Evolutionary conservation across 2,888 invertebrate species (phyloP).

Genomic region (Pterostichus madidus): DNA sequence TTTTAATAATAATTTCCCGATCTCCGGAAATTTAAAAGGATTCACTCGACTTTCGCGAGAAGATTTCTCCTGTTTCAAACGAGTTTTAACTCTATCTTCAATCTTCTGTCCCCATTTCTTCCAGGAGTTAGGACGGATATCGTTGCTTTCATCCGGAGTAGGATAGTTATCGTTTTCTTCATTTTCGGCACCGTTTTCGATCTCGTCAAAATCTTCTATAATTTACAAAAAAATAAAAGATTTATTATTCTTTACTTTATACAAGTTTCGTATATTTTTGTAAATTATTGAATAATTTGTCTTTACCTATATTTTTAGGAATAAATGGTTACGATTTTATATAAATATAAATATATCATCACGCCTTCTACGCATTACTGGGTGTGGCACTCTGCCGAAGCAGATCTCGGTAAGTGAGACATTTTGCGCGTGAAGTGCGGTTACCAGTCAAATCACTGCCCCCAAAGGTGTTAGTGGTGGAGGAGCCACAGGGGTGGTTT

Average conservation of each 20-base stretch:
- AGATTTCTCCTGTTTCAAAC: conserved; percentile 2
- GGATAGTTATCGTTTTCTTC: conserved; percentile 29
- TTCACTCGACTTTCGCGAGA: conserved; percentile 12
- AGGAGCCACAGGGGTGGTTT: too few relatives aligned
- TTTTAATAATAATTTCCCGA: conserved; percentile 27
- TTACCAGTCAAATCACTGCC: too few relatives aligned
- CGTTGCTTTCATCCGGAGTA: conserved; percentile 22
- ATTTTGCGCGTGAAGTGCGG: too few relatives aligned
- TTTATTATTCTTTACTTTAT: conserved; percentile 1
- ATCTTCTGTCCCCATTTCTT: conserved; percentile 28
- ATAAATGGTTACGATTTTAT: too few relatives aligned
- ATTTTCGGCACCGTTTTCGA: conserved; percentile 27
- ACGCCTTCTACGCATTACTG: too few relatives aligned
- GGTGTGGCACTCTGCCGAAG: too few relatives aligned
- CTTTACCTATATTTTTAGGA: background rate
- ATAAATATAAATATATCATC: too few relatives aligned
- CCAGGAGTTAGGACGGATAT: too few relatives aligned
- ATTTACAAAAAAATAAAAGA: too few relatives aligned
- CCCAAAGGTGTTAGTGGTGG: too few relatives aligned
- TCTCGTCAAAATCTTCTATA: conserved; percentile 10
- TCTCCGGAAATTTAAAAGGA: conserved; percentile 22
- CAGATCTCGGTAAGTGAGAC: too few relatives aligned
- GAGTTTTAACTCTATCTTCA: conserved; percentile 9
- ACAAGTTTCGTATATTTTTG: background rate
- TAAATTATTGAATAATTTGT: background rate